These are phyloP conservation scores for Ichneumon xanthorius DNA, from an alignment of 2,888 invertebrate species.

Conservation along the genomic window DNA sequence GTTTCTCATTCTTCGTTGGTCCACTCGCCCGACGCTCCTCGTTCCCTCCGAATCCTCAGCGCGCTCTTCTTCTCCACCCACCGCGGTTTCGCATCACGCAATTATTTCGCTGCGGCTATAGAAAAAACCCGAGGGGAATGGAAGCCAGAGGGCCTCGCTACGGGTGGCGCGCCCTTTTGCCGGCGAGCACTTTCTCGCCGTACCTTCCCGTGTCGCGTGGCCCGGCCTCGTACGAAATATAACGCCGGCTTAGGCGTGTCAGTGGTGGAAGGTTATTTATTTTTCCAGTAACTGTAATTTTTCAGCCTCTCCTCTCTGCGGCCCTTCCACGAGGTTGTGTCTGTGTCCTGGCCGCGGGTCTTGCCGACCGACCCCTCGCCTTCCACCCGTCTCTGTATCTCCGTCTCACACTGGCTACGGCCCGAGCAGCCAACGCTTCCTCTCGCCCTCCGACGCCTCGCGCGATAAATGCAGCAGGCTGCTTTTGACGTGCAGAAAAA, in stretches of 20 bases:
- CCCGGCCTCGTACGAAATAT: constrained; percentile 74
- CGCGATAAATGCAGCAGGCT: constrained; percentile 82
- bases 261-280: constrained; percentile 79
- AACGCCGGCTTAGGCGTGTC: constrained; percentile 76
- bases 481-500: constrained; percentile 82
- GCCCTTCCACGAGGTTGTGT: neutral
- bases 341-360: neutral
- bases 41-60: constrained; percentile 61
- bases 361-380: constrained; percentile 1
- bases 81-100: constrained; percentile 78
- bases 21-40: constrained; percentile 54
- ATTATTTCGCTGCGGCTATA: constrained; percentile 74
- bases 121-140: constrained; percentile 7
- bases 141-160: constrained; percentile 35
- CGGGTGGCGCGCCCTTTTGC: constrained; percentile 53
- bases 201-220: constrained; percentile 56
- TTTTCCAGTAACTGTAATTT: constrained; percentile 82
- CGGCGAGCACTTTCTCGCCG: neutral
- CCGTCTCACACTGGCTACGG: constrained; percentile 3
- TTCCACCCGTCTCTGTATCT: constrained; percentile 18
- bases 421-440: neutral
- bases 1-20: constrained; percentile 54
- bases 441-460: constrained; percentile 33
- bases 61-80: constrained; percentile 23
- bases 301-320: constrained; percentile 77